Conservation (phyloP, 2,113 vertebrate species). For the Lynx canadensis region DNA sequence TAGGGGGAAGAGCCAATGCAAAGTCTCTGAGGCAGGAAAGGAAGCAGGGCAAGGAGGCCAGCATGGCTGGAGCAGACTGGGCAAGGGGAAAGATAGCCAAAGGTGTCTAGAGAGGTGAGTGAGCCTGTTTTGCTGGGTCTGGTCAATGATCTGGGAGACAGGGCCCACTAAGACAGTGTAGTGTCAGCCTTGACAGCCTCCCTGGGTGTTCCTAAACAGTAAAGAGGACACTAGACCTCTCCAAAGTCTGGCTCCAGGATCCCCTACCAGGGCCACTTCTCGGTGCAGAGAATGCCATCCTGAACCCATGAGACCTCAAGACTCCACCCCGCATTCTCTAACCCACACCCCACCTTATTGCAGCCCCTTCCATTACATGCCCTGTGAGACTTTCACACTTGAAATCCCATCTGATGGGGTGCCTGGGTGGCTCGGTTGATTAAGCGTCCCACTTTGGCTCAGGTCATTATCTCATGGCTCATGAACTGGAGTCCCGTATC, state of each 20-base stretch:
- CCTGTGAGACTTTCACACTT: not conserved
- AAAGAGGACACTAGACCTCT: not conserved
- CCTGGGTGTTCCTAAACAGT: not conserved
- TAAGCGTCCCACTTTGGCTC: too few relatives aligned
- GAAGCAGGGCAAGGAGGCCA: not conserved
- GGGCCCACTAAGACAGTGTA: not conserved
- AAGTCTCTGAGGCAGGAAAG: not conserved
- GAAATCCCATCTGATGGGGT: not conserved
- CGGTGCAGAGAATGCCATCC: not conserved
- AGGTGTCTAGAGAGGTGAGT: too few relatives aligned
- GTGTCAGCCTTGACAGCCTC: rapidly evolving
- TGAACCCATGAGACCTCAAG: not conserved
- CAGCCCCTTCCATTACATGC: not conserved
- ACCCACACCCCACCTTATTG: not conserved
- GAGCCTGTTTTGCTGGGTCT: not conserved
- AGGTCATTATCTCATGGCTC: too few relatives aligned
- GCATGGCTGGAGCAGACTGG: not conserved
- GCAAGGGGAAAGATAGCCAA: not conserved
- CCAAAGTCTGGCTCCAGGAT: not conserved
- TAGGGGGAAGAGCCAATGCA: not conserved
- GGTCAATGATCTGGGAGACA: not conserved
- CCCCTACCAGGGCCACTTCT: not conserved
- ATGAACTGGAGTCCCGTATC: too few relatives aligned
- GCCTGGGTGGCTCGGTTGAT: too few relatives aligned
- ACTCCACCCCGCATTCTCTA: not conserved